Evolutionary conservation across 2,113 vertebrate genomes (phyloP).

Genomic region (Pteruthius melanotis): DNA sequence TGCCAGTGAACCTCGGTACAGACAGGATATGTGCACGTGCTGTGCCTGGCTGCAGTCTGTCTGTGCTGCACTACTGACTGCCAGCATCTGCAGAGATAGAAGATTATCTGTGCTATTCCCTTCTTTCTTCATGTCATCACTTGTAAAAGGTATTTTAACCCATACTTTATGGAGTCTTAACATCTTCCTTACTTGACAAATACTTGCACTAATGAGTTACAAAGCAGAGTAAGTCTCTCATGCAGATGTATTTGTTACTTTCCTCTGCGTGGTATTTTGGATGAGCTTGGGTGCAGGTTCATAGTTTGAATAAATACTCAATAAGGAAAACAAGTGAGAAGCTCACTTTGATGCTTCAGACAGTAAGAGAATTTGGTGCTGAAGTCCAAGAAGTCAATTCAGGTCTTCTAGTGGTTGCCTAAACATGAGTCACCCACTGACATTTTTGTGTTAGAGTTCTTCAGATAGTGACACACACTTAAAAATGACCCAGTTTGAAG

Average conservation of each 20-base stretch:
- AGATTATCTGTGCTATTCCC: background rate
- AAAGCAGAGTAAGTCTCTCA: background rate
- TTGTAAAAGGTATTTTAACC: background rate
- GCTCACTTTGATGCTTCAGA: background rate
- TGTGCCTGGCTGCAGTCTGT: background rate
- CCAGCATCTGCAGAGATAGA: background rate
- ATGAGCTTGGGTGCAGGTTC: background rate
- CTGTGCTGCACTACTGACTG: background rate
- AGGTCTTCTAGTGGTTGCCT: background rate
- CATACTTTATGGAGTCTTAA: background rate
- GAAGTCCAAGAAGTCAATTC: background rate
- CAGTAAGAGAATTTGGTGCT: background rate
- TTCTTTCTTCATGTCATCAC: background rate
- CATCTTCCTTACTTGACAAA: background rate
- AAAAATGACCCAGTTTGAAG: slow-evolving; percentile 6
- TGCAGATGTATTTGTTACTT: background rate
- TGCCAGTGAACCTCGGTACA: background rate
- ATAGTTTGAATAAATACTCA: background rate
- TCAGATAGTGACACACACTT: background rate
- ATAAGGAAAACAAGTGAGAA: background rate
- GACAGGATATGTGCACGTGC: background rate
- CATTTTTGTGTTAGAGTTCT: background rate
- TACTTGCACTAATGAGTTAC: background rate
- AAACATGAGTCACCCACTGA: background rate
- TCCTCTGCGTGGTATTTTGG: background rate